Evolutionary conservation across 2,797 vertebrate genomes (phyloP).

Genomic region (Gastrophryne carolinensis): DNA sequence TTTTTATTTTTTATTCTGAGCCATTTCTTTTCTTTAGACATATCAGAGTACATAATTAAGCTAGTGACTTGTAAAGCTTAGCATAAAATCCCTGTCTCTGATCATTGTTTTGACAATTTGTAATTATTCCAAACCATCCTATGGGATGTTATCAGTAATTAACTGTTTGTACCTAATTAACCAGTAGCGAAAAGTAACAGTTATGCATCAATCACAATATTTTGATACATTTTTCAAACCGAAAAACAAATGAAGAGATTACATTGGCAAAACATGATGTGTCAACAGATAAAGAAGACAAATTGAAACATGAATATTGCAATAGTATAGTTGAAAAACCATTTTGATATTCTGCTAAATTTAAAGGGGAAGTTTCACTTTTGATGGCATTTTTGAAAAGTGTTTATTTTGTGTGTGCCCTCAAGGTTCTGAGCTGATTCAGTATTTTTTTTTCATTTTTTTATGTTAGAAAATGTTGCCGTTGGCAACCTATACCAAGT

Average conservation of each 20-base stretch:
- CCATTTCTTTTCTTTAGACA: no score
- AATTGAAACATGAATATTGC: slow-evolving; percentile 36
- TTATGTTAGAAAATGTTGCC: no score
- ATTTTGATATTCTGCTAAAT: slow-evolving; percentile 15
- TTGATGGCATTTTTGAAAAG: no score
- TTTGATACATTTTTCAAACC: slow-evolving; percentile 40
- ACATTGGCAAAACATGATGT: slow-evolving; percentile 19
- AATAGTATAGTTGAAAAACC: not conserved
- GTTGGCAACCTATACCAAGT: no score
- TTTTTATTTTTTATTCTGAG: no score
- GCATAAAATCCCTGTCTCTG: not conserved
- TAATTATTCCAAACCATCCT: slow-evolving; percentile 25
- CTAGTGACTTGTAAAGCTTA: not conserved
- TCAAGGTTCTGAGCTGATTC: no score
- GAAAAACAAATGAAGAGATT: slow-evolving; percentile 15
- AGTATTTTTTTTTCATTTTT: no score
- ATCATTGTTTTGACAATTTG: slow-evolving; percentile 26
- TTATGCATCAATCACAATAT: slow-evolving; percentile 29
- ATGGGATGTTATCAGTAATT: slow-evolving; percentile 14
- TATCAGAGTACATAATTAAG: not conserved
- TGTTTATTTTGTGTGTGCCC: no score
- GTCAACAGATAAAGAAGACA: slow-evolving; percentile 37
- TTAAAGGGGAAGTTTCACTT: no score
- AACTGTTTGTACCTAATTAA: slow-evolving; percentile 30
- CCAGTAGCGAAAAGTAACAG: slow-evolving; percentile 15